Conservation (phyloP, 2,888 invertebrate genomes). For the Ennomos erosarius region DNA sequence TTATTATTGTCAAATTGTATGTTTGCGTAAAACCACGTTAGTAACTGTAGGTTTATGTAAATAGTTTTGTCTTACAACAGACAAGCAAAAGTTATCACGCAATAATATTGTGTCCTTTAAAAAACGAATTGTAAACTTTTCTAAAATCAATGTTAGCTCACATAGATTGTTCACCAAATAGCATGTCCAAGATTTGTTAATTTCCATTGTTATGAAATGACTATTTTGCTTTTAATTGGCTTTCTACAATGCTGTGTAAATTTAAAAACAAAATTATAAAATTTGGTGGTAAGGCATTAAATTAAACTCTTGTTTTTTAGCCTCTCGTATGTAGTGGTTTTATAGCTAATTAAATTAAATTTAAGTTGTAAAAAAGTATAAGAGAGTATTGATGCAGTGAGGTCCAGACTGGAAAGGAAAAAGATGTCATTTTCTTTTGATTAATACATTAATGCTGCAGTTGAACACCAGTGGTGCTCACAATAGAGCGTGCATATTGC, state of each 20-base stretch:
- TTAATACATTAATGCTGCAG: no score
- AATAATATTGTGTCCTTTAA: slow-evolving; percentile 44
- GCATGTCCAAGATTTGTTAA: background rate
- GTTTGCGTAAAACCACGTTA: slow-evolving; percentile 59
- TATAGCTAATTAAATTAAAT: slow-evolving; percentile 65
- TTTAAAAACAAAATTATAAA: slow-evolving; percentile 26
- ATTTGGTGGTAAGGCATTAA: slow-evolving; percentile 42
- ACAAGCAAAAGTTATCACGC: slow-evolving; percentile 53
- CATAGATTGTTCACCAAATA: slow-evolving; percentile 34
- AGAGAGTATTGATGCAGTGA: slow-evolving; percentile 58
- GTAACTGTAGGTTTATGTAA: slow-evolving; percentile 74
- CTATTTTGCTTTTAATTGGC: slow-evolving; percentile 16
- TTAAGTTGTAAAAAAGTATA: slow-evolving; percentile 72
- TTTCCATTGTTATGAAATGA: background rate
- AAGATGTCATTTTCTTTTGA: no score
- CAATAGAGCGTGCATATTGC: no score
- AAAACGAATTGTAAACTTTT: slow-evolving; percentile 25
- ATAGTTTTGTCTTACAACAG: slow-evolving; percentile 70
- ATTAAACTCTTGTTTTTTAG: slow-evolving; percentile 52
- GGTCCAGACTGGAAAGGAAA: slow-evolving; percentile 28
- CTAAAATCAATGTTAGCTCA: slow-evolving; percentile 13
- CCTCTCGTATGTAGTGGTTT: slow-evolving; percentile 68
- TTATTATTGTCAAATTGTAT: slow-evolving; percentile 50
- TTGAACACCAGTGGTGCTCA: no score
- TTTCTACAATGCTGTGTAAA: slow-evolving; percentile 26